phyloP scores from a whole-genome alignment of 2,888 invertebrate genomes.

The Eupithecia dodoneata region DNA sequence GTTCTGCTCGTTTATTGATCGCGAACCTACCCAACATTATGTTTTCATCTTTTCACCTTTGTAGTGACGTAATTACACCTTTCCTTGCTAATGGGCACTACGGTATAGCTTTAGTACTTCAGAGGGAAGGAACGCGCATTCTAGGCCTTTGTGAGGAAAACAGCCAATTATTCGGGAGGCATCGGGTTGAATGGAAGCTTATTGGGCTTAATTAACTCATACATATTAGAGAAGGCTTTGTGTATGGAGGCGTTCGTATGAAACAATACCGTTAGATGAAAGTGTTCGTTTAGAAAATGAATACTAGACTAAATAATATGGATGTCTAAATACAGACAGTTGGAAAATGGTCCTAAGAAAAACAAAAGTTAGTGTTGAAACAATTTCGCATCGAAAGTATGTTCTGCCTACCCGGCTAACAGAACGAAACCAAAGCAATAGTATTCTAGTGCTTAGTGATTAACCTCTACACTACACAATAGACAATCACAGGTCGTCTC shows the following conservation, averaged over 20 bases:
- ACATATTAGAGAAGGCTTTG: slow-evolving; percentile 27
- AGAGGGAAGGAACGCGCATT: slow-evolving; percentile 3
- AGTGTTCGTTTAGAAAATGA: background rate
- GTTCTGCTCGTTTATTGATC: slow-evolving; percentile 18
- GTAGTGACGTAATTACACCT: slow-evolving; percentile 18
- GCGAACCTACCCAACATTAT: slow-evolving; percentile 5
- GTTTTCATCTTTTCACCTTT: slow-evolving; percentile 13
- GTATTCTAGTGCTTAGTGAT: no score
- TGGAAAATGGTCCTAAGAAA: background rate
- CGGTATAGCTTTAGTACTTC: slow-evolving; percentile 8
- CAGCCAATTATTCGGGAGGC: slow-evolving; percentile 24
- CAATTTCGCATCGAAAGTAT: background rate
- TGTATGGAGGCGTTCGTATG: background rate
- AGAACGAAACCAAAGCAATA: background rate
- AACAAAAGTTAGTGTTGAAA: background rate
- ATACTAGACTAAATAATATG: background rate
- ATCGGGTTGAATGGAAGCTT: slow-evolving; percentile 26
- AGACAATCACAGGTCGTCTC: slow-evolving; percentile 26
- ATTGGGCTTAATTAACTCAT: slow-evolving; percentile 26
- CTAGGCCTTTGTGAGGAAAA: slow-evolving; percentile 26
- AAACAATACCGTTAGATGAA: background rate
- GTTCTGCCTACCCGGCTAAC: background rate
- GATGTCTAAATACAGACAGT: background rate
- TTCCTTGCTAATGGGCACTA: slow-evolving; percentile 8
- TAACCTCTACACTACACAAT: slow-evolving; percentile 5